These are phyloP conservation scores for Brachyrhaphis roseni DNA, from an alignment of 2,797 vertebrate genomes.

Conservation along the genomic window DNA sequence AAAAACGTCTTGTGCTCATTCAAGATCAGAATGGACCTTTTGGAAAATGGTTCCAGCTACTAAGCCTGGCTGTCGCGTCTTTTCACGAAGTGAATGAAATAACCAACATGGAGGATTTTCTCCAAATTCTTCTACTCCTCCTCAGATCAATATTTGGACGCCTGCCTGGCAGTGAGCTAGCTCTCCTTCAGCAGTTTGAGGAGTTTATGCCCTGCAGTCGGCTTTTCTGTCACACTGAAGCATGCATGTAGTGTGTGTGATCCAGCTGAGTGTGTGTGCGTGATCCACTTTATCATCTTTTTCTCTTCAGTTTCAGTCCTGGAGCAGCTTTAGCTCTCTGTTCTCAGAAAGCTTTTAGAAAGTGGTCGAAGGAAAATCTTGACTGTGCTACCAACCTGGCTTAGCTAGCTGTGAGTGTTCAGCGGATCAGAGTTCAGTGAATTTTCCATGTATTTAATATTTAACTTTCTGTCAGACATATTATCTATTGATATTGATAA, in stretches of 20 bases:
- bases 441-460: no score
- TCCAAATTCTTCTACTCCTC: not conserved
- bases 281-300: constrained; percentile 3
- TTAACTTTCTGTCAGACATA: no score
- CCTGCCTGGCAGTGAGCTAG: not conserved
- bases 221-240: constrained; percentile 16
- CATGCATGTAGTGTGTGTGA: constrained; percentile 18
- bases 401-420: no score
- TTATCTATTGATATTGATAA: no score
- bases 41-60: not conserved
- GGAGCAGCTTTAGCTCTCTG: not conserved
- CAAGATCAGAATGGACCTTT: not conserved
- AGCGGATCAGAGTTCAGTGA: no score
- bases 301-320: constrained; percentile 6
- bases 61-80: not conserved
- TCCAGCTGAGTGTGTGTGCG: not conserved
- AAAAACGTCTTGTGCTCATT: not conserved
- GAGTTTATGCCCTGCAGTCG: not conserved
- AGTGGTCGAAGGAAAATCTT: constrained; percentile 29
- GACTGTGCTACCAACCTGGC: no score
- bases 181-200: not conserved
- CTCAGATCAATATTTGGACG: not conserved
- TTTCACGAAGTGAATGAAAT: not conserved
- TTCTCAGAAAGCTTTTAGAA: constrained; percentile 37
- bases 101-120: not conserved